Conservation (phyloP, 2,797 vertebrate genomes). For the Brachyrhaphis roseni region DNA sequence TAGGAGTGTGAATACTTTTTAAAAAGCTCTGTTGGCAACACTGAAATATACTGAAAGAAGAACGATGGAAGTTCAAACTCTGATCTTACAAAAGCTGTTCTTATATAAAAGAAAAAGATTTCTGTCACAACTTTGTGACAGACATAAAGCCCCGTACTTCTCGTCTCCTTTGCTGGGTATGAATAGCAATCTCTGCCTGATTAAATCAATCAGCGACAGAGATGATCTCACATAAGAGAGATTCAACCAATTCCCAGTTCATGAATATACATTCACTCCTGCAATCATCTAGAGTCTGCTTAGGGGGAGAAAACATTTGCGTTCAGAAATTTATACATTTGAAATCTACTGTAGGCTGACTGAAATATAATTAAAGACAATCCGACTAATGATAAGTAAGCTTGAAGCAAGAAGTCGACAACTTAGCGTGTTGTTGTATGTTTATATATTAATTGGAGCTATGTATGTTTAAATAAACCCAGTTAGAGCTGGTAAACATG, state of each 20-base stretch:
- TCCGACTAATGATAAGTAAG: background rate
- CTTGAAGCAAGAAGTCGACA: background rate
- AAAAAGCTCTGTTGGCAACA: background rate
- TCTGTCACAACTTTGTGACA: constrained; percentile 5
- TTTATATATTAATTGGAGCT: constrained; percentile 19
- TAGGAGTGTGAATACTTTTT: background rate
- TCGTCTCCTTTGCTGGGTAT: constrained; percentile 31
- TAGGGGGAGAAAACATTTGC: constrained; percentile 5
- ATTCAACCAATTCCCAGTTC: constrained; percentile 63
- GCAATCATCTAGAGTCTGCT: constrained; percentile 35
- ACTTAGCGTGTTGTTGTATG: constrained; percentile 1
- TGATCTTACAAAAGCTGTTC: constrained; percentile 20
- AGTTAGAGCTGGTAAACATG: constrained; percentile 9
- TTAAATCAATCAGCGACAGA: constrained; percentile 61
- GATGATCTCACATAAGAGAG: constrained; percentile 55
- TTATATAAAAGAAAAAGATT: constrained; percentile 10
- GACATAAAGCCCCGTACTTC: constrained; percentile 27
- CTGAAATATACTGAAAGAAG: constrained; percentile 10
- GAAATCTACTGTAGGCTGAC: constrained; percentile 31
- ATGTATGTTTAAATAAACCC: constrained; percentile 22
- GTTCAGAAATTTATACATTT: constrained; percentile 35
- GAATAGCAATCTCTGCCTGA: constrained; percentile 49
- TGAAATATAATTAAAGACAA: constrained; percentile 23
- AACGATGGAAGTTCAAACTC: constrained; percentile 37
- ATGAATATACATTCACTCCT: constrained; percentile 66